A percentile compares a stretch with the other conserved stretches of the same genome.
phyloP scores from a whole-genome alignment of 2,888 invertebrate genomes.

The Crossocerus cetratus region DNA sequence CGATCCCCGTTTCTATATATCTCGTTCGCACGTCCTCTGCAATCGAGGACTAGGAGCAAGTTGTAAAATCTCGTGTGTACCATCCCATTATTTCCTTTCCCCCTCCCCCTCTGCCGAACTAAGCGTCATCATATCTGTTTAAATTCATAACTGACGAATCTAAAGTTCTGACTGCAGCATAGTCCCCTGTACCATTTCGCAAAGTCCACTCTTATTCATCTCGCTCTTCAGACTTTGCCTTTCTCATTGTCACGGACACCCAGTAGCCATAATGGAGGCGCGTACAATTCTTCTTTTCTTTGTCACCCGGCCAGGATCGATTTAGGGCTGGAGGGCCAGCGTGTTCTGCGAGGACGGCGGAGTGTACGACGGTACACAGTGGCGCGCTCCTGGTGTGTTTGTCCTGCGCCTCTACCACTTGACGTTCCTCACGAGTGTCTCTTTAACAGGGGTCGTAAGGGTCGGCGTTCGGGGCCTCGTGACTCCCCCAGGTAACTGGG shows the following conservation, averaged over 20 bases:
- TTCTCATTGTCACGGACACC: background rate
- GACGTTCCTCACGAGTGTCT: conserved; percentile 55
- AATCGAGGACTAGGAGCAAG: conserved; percentile 25
- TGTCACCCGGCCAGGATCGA: too few species aligned
- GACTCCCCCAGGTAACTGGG: conserved; percentile 24
- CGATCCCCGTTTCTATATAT: conserved; percentile 10
- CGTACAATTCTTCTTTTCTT: too few species aligned
- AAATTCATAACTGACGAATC: background rate
- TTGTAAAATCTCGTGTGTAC: conserved; percentile 11
- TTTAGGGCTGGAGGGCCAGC: too few species aligned
- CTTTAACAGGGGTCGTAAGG: conserved; percentile 51
- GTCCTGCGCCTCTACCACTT: conserved; percentile 60
- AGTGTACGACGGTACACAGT: conserved; percentile 21
- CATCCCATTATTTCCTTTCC: background rate
- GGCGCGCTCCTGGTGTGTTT: conserved; percentile 56
- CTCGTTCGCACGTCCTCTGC: conserved; percentile 9
- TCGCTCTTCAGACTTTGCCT: background rate
- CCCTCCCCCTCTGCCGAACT: background rate
- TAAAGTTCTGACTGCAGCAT: too few species aligned
- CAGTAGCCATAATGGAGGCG: too few species aligned
- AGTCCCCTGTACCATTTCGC: too few species aligned
- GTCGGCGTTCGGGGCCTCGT: conserved; percentile 40
- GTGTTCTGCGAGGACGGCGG: too few species aligned
- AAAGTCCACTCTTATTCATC: too few species aligned
- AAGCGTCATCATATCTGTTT: background rate